Evolutionary conservation across 92 coral and sea anemone genomes (phyloP).

Genomic region (Montipora capitata): DNA sequence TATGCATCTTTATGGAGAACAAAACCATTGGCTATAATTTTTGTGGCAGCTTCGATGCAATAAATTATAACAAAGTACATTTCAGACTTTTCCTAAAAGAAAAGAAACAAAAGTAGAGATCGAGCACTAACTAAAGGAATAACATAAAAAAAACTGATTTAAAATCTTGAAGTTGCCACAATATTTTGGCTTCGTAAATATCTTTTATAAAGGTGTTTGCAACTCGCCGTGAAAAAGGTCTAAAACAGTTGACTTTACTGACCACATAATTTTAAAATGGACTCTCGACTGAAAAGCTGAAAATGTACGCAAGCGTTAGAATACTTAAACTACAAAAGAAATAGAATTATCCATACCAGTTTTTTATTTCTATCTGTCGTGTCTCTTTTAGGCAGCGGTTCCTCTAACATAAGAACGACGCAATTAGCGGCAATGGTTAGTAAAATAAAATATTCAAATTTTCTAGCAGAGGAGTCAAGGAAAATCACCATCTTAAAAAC

Average conservation of each 20-base stretch:
- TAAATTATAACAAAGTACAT: constrained; percentile 90
- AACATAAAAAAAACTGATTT: neutral
- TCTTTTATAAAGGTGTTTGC: too few relatives aligned
- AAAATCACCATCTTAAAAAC: constrained; percentile 44
- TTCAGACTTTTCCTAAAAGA: constrained; percentile 90
- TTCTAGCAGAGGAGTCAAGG: constrained; percentile 75
- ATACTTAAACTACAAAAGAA: neutral
- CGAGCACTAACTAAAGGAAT: neutral
- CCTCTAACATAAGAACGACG: constrained; percentile 93
- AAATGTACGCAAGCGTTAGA: neutral
- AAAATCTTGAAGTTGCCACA: neutral
- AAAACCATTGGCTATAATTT: constrained; percentile 94
- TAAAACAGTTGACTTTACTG: neutral
- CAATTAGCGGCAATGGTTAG: constrained; percentile 98
- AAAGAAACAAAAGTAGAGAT: neutral
- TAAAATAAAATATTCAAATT: constrained; percentile 95
- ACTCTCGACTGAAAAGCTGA: neutral
- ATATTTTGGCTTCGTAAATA: too few relatives aligned
- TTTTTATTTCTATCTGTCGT: constrained; percentile 84
- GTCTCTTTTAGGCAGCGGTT: constrained; percentile 95
- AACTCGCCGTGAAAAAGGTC: too few relatives aligned
- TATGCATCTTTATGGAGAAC: constrained; percentile 91
- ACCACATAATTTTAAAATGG: neutral
- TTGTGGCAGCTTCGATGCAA: constrained; percentile 92
- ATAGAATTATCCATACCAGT: constrained; percentile 76